Conservation (phyloP, 2,113 vertebrate genomes). For the Etheostoma cragini region DNA sequence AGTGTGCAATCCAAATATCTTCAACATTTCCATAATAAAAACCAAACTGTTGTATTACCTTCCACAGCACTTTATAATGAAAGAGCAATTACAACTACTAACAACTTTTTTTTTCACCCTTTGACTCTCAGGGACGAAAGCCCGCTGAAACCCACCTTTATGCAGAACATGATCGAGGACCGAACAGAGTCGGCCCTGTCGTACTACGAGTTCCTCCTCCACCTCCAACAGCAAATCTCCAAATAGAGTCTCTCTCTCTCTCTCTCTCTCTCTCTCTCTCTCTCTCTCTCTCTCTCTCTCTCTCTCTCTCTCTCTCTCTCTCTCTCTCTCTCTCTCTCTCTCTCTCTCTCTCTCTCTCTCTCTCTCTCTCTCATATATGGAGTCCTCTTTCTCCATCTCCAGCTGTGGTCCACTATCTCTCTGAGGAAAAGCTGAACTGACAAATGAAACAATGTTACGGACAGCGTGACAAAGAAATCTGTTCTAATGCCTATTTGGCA, state of each 20-base stretch:
- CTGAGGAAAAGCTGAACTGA: conserved; percentile 39
- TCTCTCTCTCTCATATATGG: background rate
- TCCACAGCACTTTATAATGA: background rate
- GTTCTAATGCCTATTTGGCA: conserved; percentile 44
- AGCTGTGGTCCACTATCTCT: conserved; percentile 44
- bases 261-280: no score
- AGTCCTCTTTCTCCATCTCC: conserved; percentile 46
- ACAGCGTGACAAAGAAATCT: conserved; percentile 16
- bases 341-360: no score
- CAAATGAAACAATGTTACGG: conserved; percentile 32
- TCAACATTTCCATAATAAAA: background rate
- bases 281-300: no score
- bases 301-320: no score
- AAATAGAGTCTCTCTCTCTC: conserved; percentile 81
- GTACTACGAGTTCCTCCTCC: conserved; percentile 97
- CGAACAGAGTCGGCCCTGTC: conserved; percentile 97
- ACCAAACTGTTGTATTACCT: background rate
- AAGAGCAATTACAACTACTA: background rate
- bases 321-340: no score
- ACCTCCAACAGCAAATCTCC: conserved; percentile 96
- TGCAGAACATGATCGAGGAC: conserved; percentile 98
- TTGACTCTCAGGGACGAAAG: conserved; percentile 90
- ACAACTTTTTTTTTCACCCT: background rate
- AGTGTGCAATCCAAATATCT: background rate
- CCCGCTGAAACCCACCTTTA: conserved; percentile 90